Percentiles rank a stretch among this genome's conserved stretches.
These are phyloP conservation scores for Beris chalybata DNA, from an alignment of 2,888 invertebrate genomes.

Conservation along the genomic window DNA sequence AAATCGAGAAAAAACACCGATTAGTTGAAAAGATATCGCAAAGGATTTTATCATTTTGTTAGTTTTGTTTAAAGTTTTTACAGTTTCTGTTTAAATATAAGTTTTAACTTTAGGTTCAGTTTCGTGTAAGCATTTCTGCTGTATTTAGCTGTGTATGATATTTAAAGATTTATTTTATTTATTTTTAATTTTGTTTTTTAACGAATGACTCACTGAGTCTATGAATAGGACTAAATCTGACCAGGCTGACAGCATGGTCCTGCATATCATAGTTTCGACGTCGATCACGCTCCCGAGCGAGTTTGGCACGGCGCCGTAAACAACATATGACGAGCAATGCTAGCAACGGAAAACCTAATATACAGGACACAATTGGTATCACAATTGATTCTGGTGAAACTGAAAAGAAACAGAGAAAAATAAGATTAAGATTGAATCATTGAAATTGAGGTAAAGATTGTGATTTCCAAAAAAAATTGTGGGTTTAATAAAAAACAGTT, in stretches of 20 bases:
- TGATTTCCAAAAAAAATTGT: too few relatives aligned
- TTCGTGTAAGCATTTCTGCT: neutral
- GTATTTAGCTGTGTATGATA: neutral
- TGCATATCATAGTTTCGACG: conserved; percentile 80
- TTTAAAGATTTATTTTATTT: neutral
- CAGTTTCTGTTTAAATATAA: neutral
- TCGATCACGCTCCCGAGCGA: conserved; percentile 80
- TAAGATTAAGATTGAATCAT: too few relatives aligned
- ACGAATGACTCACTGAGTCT: conserved; percentile 64
- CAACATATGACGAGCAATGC: conserved; percentile 87
- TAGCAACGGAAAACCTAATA: conserved; percentile 84
- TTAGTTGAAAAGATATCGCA: neutral
- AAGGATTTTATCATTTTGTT: too few relatives aligned
- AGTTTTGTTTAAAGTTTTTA: too few relatives aligned
- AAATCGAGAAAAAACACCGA: neutral
- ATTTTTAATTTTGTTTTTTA: conserved; percentile 10
- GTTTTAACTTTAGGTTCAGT: neutral
- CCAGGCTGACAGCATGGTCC: conserved; percentile 80
- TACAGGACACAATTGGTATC: conserved; percentile 86
- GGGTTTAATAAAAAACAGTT: too few relatives aligned
- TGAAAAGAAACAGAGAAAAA: conserved; percentile 51
- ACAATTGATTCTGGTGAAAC: conserved; percentile 87
- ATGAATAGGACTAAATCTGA: conserved; percentile 74
- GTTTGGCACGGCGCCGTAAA: conserved; percentile 77
- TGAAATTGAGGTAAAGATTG: too few relatives aligned